Evolutionary conservation across 1,140 invertebrate genomes (phyloP).

Genomic region (Pemphigus obesinymphae): DNA sequence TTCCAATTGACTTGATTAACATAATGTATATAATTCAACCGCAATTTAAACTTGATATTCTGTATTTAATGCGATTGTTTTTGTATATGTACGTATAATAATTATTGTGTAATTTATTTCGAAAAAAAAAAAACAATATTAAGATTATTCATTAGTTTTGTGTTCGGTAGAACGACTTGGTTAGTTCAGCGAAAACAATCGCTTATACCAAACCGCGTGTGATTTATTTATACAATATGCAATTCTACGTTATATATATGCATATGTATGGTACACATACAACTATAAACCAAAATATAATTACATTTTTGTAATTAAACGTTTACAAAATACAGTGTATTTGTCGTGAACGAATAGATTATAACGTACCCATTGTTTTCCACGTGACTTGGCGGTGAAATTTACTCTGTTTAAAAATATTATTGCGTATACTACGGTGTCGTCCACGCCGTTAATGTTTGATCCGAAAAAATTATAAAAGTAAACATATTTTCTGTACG

Average conservation of each 20-base stretch:
- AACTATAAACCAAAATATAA: neutral
- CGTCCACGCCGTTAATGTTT: too few species aligned
- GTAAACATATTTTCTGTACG: too few species aligned
- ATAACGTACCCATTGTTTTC: too few species aligned
- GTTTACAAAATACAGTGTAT: neutral
- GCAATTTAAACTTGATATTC: neutral
- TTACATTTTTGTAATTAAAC: neutral
- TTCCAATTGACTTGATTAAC: conserved; percentile 24
- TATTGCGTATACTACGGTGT: too few species aligned
- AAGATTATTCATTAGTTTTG: neutral
- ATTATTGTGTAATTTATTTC: neutral
- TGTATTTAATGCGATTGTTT: neutral
- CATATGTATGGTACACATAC: too few species aligned
- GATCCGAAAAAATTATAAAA: too few species aligned
- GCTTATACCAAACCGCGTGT: neutral
- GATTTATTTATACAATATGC: neutral
- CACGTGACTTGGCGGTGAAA: too few species aligned
- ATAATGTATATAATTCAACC: conserved; percentile 6
- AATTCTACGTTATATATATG: neutral
- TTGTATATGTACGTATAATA: neutral
- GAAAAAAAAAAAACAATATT: neutral
- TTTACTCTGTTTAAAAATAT: too few species aligned
- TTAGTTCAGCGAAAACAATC: neutral
- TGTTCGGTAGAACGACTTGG: neutral
- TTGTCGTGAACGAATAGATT: too few species aligned